phyloP scores from a whole-genome alignment of 2,113 vertebrate species.

The Passer domesticus region DNA sequence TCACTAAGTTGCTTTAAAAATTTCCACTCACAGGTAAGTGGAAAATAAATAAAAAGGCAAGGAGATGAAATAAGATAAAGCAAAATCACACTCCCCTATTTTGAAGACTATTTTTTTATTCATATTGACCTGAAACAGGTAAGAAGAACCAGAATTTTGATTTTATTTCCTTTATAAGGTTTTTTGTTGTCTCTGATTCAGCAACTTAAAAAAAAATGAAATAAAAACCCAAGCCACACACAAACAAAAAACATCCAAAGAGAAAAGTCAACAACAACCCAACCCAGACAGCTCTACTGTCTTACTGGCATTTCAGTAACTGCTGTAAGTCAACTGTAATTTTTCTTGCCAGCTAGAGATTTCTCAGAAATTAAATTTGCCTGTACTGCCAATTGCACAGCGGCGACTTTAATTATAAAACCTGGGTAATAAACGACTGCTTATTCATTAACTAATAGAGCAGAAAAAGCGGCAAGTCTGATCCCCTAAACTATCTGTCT shows the following conservation, averaged over 20 bases:
- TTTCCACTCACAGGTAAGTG: background rate
- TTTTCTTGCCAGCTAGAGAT: background rate
- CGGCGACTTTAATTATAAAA: background rate
- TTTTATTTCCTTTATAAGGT: background rate
- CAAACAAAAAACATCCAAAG: background rate
- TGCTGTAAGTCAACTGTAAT: background rate
- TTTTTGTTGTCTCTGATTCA: background rate
- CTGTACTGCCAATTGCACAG: background rate
- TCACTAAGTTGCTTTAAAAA: background rate
- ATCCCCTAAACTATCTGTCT: background rate
- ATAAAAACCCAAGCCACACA: background rate
- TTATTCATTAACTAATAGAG: background rate
- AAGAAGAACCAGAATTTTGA: background rate
- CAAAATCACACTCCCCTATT: background rate
- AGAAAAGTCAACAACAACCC: background rate
- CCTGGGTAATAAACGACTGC: background rate
- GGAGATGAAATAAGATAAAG: background rate
- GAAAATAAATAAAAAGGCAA: background rate
- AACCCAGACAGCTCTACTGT: background rate
- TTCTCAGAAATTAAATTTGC: background rate
- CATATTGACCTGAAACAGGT: background rate
- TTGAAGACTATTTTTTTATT: background rate
- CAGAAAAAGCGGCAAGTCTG: background rate
- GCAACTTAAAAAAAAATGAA: background rate
- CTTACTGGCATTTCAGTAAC: background rate